A percentile compares a stretch with the other conserved stretches of the same genome.
phyloP scores from a whole-genome alignment of 2,797 vertebrate genomes.

The Melanotaenia trifasciata region DNA sequence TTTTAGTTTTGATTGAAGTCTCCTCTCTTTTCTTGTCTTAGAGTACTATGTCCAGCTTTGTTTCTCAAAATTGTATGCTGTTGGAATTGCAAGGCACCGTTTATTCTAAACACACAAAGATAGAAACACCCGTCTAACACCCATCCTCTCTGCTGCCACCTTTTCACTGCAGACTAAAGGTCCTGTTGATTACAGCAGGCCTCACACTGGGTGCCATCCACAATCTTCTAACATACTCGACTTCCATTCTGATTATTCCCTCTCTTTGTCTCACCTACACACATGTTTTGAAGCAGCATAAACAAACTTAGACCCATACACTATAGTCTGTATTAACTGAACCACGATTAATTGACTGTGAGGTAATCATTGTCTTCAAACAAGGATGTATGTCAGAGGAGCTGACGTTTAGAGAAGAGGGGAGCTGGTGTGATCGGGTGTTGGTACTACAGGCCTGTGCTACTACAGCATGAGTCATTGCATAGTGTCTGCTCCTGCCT shows the following conservation, averaged over 20 bases:
- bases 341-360: conserved; percentile 86
- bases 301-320: conserved; percentile 38
- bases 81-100: conserved; percentile 3
- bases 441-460: conserved; percentile 40
- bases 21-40: not conserved
- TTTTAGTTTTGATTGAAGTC: not conserved
- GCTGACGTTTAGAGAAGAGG: conserved; percentile 71
- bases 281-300: conserved; percentile 13
- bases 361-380: conserved; percentile 88
- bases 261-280: conserved; percentile 32
- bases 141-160: conserved; percentile 54
- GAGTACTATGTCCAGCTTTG: not conserved
- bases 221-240: conserved; percentile 73
- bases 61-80: not conserved
- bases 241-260: conserved; percentile 69
- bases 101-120: conserved; percentile 3
- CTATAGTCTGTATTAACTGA: conserved; percentile 82
- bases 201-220: conserved; percentile 74
- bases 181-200: conserved; percentile 83
- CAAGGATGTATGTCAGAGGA: conserved; percentile 78
- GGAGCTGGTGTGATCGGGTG: conserved; percentile 58
- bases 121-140: conserved; percentile 62
- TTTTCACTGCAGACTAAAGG: conserved; percentile 72
- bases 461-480: conserved; percentile 50
- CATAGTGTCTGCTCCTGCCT: conserved; percentile 43